A percentile compares a stretch with the other conserved stretches of the same genome.
These are phyloP conservation scores for Bettongia penicillata DNA, from an alignment of 2,113 vertebrate species.

Conservation along the genomic window DNA sequence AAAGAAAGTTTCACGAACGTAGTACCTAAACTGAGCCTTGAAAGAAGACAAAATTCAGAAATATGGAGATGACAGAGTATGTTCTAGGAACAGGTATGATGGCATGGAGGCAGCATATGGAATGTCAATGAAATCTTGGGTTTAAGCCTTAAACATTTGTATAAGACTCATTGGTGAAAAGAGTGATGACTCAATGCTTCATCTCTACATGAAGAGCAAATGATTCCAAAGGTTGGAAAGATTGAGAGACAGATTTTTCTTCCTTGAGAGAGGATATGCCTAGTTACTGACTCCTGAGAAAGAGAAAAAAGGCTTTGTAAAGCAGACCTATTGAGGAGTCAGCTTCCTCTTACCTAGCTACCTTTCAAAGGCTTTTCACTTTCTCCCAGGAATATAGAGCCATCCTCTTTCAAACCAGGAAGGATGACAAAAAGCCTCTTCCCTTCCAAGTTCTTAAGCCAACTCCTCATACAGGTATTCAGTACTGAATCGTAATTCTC, in stretches of 20 bases:
- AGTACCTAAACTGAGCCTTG: accelerated
- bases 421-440: background rate
- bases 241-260: background rate
- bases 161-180: background rate
- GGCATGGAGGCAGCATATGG: background rate
- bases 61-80: background rate
- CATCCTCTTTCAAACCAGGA: background rate
- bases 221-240: background rate
- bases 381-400: background rate
- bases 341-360: background rate
- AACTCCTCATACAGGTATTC: background rate
- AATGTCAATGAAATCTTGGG: background rate
- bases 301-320: background rate
- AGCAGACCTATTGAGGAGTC: background rate
- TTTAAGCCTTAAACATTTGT: background rate
- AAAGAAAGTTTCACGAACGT: no score
- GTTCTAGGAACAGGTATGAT: background rate
- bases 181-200: background rate
- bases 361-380: background rate
- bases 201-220: background rate
- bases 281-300: background rate
- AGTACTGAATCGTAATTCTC: background rate
- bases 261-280: background rate
- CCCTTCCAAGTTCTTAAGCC: background rate
- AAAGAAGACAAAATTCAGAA: background rate